A percentile compares a stretch with the other conserved stretches of the same genome.
Conservation (phyloP, 2,113 vertebrate species). For the Panthera leo region DNA sequence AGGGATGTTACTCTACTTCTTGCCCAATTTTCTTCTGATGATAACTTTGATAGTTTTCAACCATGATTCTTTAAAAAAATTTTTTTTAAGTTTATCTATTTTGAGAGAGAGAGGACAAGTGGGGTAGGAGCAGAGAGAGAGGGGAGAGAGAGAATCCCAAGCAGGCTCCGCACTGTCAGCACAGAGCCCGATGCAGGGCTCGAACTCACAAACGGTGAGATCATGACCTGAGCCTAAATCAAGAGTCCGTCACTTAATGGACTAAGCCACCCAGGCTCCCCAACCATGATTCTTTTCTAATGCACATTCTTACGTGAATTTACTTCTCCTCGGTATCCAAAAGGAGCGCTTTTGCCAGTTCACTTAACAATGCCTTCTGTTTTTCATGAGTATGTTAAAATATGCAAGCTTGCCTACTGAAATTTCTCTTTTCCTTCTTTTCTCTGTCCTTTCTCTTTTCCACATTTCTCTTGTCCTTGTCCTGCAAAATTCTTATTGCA, state of each 20-base stretch:
- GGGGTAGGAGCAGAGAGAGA: not conserved
- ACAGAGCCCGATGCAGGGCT: too few species aligned
- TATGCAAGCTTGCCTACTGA: not conserved
- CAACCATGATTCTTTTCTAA: not conserved
- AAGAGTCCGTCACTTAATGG: too few species aligned
- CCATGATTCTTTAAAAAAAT: too few species aligned
- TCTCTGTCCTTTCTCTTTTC: not conserved
- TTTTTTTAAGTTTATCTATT: too few species aligned
- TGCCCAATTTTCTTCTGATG: not conserved
- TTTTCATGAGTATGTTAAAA: not conserved
- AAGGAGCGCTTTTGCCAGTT: not conserved
- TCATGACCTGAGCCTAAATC: too few species aligned
- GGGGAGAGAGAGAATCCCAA: not conserved
- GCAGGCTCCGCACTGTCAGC: too few species aligned
- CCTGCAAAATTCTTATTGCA: not conserved
- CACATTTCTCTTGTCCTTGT: not conserved
- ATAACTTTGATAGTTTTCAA: not conserved
- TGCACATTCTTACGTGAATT: not conserved
- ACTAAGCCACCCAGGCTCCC: too few species aligned
- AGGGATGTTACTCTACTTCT: not conserved
- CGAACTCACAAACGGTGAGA: too few species aligned
- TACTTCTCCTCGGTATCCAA: not conserved
- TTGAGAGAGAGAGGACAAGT: too few species aligned
- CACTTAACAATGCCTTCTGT: not conserved
- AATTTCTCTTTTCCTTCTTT: not conserved